Percentiles rank a stretch among this genome's conserved stretches.
Conservation (phyloP, 2,113 vertebrate genomes). For the Malurus melanocephalus region DNA sequence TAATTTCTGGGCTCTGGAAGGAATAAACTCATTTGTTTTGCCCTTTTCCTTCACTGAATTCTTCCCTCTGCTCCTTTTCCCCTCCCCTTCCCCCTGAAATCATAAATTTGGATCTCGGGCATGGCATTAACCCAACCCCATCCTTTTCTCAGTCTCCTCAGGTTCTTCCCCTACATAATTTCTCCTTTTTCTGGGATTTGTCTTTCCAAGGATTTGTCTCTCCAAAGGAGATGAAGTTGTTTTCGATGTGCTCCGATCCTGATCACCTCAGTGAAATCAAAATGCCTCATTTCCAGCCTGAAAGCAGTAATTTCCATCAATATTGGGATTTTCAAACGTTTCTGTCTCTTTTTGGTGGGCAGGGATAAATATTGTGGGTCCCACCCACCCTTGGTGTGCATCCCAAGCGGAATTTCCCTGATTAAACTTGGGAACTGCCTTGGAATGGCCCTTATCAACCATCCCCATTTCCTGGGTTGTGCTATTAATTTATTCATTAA, state of each 20-base stretch:
- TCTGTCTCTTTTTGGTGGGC: not conserved
- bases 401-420: not conserved
- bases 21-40: not conserved
- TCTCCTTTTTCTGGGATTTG: not conserved
- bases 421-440: slow-evolving; percentile 10
- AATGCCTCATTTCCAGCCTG: not conserved
- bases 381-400: not conserved
- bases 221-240: slow-evolving; percentile 4
- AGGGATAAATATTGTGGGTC: not conserved
- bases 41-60: not conserved
- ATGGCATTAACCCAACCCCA: not conserved
- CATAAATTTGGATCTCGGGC: not conserved
- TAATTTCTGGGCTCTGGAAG: not conserved
- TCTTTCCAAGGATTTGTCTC: not conserved
- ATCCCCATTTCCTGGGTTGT: slow-evolving; percentile 29
- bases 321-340: not conserved
- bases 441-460: not conserved
- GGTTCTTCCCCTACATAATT: not conserved
- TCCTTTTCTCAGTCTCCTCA: not conserved
- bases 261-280: slow-evolving; percentile 31
- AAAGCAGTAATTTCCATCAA: slow-evolving; percentile 21
- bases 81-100: not conserved
- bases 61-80: not conserved
- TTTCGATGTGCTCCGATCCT: not conserved
- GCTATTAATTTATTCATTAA: slow-evolving; percentile 66